Evolutionary conservation across 2,888 invertebrate genomes (phyloP).

Genomic region (Heliconius charithonia): DNA sequence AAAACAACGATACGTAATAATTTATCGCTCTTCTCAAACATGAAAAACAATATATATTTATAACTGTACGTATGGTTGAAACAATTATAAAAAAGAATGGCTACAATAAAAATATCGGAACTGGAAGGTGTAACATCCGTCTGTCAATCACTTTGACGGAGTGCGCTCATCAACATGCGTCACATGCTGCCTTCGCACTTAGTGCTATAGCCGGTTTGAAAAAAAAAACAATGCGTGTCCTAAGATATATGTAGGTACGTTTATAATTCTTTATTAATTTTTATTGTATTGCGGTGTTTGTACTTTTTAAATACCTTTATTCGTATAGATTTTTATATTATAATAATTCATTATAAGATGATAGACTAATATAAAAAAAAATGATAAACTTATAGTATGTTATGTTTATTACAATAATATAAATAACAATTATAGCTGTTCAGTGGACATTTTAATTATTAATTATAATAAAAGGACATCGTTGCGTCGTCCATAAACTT

Average conservation of each 20-base stretch:
- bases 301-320: neutral
- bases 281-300: neutral
- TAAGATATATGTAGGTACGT: conserved; percentile 17
- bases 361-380: too few relatives aligned
- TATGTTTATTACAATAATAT: neutral
- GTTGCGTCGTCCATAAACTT: conserved; percentile 42
- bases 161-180: conserved; percentile 42
- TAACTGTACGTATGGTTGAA: neutral
- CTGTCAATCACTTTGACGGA: conserved; percentile 50
- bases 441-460: conserved; percentile 30
- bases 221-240: conserved; percentile 20
- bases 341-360: neutral
- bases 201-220: conserved; percentile 30
- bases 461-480: conserved; percentile 45
- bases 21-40: neutral
- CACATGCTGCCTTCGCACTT: conserved; percentile 37
- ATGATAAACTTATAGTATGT: neutral
- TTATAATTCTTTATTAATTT: conserved; percentile 14
- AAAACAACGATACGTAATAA: neutral
- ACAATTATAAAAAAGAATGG: conserved; percentile 14
- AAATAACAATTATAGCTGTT: conserved; percentile 25
- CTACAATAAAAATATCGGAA: conserved; percentile 45
- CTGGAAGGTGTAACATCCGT: conserved; percentile 52
- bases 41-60: neutral
- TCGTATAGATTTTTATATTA: neutral